A percentile compares a stretch with the other conserved stretches of the same genome.
phyloP scores from a whole-genome alignment of 2,888 invertebrate genomes.

The Leptopterna dolabrata region DNA sequence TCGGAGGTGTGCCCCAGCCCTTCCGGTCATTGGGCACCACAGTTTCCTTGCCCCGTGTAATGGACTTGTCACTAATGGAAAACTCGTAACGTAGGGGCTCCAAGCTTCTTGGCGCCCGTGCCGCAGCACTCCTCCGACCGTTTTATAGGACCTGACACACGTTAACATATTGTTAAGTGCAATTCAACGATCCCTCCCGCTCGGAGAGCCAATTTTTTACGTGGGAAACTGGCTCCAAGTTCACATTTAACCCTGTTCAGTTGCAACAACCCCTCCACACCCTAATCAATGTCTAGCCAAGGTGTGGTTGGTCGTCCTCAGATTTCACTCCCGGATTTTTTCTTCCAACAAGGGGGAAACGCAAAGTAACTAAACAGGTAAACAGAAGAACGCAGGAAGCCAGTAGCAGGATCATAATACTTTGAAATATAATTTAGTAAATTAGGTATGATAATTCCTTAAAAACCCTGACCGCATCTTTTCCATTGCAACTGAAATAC shows the following conservation, averaged over 20 bases:
- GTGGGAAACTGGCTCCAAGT: background rate
- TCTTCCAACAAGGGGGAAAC: too few relatives aligned
- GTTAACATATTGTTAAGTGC: background rate
- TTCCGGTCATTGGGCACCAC: constrained; percentile 10
- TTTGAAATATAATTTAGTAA: too few relatives aligned
- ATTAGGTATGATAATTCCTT: too few relatives aligned
- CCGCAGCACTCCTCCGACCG: background rate
- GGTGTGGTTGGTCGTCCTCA: background rate
- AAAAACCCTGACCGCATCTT: too few relatives aligned
- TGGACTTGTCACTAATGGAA: background rate
- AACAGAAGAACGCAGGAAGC: too few relatives aligned
- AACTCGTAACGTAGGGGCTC: background rate
- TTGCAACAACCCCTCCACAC: background rate
- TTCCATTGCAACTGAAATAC: too few relatives aligned
- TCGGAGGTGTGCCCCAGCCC: constrained; percentile 3
- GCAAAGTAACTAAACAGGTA: too few relatives aligned
- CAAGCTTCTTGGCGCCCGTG: constrained; percentile 19
- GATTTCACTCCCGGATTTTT: too few relatives aligned
- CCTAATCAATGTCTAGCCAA: background rate
- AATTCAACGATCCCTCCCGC: background rate
- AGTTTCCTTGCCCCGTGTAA: background rate
- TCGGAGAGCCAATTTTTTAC: background rate
- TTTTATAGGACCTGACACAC: background rate
- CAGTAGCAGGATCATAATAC: too few relatives aligned
- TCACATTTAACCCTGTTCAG: background rate